Base-by-base conservation (phyloP, 1,140 invertebrate species). In the Chironomus tepperi region DNA sequence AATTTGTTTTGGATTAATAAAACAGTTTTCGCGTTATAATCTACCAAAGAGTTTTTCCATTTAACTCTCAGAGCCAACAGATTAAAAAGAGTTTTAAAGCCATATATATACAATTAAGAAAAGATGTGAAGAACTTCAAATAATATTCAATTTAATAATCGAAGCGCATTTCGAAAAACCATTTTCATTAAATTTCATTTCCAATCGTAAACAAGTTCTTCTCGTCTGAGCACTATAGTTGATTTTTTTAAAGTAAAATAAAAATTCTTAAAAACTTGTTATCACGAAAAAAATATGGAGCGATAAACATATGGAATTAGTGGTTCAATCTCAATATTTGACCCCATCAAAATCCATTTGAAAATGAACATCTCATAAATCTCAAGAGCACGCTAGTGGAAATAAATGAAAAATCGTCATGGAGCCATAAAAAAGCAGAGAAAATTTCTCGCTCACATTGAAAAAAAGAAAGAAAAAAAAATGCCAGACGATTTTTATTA, bases 361-460 rank as follows among this genome's bases (percentile, higher is more conserved):
- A n/a, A 57, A n/a, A 57, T n/a, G 47, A 57, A n/a, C 47, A 57
- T 57, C 47, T 57, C 47, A 57, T 57, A 57, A 57, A 57, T 57
- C 47, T 57, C 47, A 57, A 57, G 47, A 57, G 47, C n/a, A n/a
- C 47, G n/a, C n/a, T n/a, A 34, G 24, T 57, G 3, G 12, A 57
- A 57, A 57, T 12, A 57, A n/a, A 57, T 57, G 47, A 57, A 57
- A 57, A 57, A 57, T 57, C 47, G 47, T 57, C 47, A 57, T 57
- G 47, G 47, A 57, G 47, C 47, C 47, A 57, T 57, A 57, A 57
- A 57, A 34, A 34, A 34, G 24, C 24, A 34, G 24, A n/a, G 47
- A 57, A n/a, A n/a, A 12, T 57, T n/a, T 57, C 47, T 57, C 47
- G 47, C 47, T 57, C 47, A n/a, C 47, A 57, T 57, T n/a, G n/a